Base-by-base conservation (phyloP, 2,113 vertebrate species). In the Callocephalon fimbriatum region DNA sequence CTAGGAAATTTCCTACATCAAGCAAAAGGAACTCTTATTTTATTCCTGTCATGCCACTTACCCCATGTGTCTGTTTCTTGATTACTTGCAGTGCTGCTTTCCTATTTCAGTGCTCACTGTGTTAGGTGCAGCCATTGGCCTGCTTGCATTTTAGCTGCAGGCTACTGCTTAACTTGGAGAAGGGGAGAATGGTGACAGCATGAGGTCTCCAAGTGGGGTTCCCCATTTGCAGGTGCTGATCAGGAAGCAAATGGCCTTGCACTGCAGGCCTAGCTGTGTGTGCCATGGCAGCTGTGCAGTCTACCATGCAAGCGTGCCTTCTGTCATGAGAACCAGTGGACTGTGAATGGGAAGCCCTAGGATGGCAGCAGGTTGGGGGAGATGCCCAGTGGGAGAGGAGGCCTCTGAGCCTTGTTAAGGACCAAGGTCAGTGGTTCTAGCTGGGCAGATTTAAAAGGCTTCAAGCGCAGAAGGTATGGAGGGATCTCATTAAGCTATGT, bases 91-190 rank as follows among this genome's bases (percentile, higher is more conserved):
- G 40, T 21, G 12, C 19, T 71, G n/a, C 71, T 84, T 86, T 59
- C 25, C 29, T 40, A 3, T 82, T 76, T 59, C 0, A 0, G 15
- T 5, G 0, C 54, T 74, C 3, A 1, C 47, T 4, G 6, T 21
- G 15, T 59, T 23, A 20, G 9, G 12, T 27, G 32, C 27, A 37
- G 18, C 14, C 3, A 12, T 81, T 62, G 50, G 7, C n/a, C 61
- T 71, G n/a, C 13, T 15, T 63, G 17, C 31, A 6, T 84, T 94
- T 93, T 54, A 54, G 73, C 45, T 75, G 35, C 58, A 40, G 26
- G 26, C 31, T 70, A 45, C 1, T 0, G 17, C 65, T 90, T 71
- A 54, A 63, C 47, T 22, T 44, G 45, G 29, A 83, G 56, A 68
- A 82, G 19, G 6, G 23, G 15, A 8, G 9, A 15, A 14, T 16